phyloP scores from a whole-genome alignment of 2,888 invertebrate genomes.

The Amblyteles armatorius region DNA sequence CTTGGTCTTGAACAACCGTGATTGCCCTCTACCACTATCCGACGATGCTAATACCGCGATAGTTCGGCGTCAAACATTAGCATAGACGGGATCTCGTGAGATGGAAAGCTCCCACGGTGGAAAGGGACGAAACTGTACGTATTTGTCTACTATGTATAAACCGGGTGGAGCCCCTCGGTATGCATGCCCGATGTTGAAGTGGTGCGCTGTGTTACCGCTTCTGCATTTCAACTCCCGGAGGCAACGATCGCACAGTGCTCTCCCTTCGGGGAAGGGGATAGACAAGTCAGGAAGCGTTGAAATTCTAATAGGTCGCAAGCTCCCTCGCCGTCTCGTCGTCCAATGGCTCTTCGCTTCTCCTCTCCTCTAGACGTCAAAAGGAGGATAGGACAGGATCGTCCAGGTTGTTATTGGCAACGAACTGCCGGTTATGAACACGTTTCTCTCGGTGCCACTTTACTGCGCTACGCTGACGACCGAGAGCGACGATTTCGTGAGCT shows the following conservation, averaged over 20 bases:
- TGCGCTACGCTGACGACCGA: slow-evolving; percentile 30
- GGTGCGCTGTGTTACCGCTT: slow-evolving; percentile 12
- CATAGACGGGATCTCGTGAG: slow-evolving; percentile 39
- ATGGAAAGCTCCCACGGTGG: slow-evolving; percentile 17
- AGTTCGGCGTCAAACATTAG: slow-evolving; percentile 40
- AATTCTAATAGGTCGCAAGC: slow-evolving; percentile 77
- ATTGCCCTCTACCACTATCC: slow-evolving; percentile 19
- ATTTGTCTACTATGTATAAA: slow-evolving; percentile 79
- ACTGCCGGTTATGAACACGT: slow-evolving; percentile 67
- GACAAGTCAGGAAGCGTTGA: slow-evolving; percentile 70
- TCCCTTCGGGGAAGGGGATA: not conserved
- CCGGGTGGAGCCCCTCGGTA: slow-evolving; percentile 66
- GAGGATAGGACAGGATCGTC: slow-evolving; percentile 5
- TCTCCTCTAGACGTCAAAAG: not conserved
- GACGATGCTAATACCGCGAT: slow-evolving; percentile 26
- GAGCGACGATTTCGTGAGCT: not conserved
- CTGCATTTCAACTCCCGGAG: slow-evolving; percentile 18
- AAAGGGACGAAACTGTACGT: slow-evolving; percentile 46
- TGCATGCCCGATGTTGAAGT: slow-evolving; percentile 77
- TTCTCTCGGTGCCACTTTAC: slow-evolving; percentile 68
- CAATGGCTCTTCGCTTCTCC: slow-evolving; percentile 10
- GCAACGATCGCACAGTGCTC: not conserved
- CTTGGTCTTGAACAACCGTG: slow-evolving; percentile 18
- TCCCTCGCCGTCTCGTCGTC: slow-evolving; percentile 54
- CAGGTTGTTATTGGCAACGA: slow-evolving; percentile 77